phyloP scores from a whole-genome alignment of 1,140 invertebrate species.

The Parapsyche elsis region DNA sequence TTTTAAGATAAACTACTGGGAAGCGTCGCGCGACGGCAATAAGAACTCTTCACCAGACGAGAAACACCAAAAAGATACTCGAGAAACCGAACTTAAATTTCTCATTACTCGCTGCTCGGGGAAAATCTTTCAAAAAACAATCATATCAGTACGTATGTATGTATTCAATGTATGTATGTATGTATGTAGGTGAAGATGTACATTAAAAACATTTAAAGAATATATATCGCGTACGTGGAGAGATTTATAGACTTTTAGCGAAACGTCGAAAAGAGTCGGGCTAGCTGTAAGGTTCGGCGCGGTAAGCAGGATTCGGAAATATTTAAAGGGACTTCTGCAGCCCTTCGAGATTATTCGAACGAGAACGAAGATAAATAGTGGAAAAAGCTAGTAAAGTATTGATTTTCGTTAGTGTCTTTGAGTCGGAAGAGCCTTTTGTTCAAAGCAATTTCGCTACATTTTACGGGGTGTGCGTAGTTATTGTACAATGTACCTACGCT shows the following conservation, averaged over 20 bases:
- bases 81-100: conserved; percentile 5
- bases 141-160: no score
- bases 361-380: conserved; percentile 8
- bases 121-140: no score
- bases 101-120: background rate
- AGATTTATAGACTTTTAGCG: background rate
- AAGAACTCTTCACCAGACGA: conserved; percentile 14
- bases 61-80: background rate
- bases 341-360: conserved; percentile 7
- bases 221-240: no score
- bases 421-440: background rate
- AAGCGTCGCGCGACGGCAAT: conserved; percentile 38
- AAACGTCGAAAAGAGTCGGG: background rate
- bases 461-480: background rate
- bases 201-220: no score
- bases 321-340: background rate
- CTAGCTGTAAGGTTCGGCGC: background rate
- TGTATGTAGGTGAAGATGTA: no score
- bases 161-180: no score
- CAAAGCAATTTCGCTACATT: background rate
- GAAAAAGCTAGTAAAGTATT: background rate
- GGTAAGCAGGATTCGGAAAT: background rate
- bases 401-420: conserved; percentile 1
- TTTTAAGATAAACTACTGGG: conserved; percentile 47
- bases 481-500: no score